Conservation (phyloP, 2,113 vertebrate species). For the Daphoenositta chrysoptera region DNA sequence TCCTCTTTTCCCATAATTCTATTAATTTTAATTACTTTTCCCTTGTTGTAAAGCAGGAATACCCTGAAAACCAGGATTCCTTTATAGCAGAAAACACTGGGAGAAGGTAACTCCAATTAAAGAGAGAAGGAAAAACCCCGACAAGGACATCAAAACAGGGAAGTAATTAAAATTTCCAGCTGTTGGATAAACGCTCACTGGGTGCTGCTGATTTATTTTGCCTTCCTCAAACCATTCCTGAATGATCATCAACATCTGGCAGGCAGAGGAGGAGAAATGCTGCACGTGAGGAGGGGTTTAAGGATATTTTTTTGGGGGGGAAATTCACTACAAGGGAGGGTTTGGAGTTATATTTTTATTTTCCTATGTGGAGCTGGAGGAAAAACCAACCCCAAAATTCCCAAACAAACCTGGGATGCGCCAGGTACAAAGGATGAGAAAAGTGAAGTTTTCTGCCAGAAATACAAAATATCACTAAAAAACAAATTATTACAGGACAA, state of each 20-base stretch:
- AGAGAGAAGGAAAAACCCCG: background rate
- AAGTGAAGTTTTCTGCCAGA: background rate
- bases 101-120: background rate
- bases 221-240: background rate
- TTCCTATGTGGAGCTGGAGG: background rate
- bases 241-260: background rate
- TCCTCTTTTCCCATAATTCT: background rate
- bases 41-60: background rate
- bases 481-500: background rate
- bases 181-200: background rate
- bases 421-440: no score
- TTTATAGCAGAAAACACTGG: background rate
- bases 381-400: background rate
- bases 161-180: background rate
- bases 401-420: accelerated
- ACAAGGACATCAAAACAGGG: background rate
- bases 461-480: background rate
- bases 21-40: background rate
- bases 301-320: accelerated
- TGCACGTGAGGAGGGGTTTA: background rate
- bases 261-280: background rate
- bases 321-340: background rate
- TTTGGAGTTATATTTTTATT: background rate
- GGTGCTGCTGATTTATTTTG: background rate
- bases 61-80: background rate